Percentiles rank a stretch among this genome's conserved stretches.
phyloP scores from a whole-genome alignment of 2,113 vertebrate genomes.

The Tympanuchus pallidicinctus region DNA sequence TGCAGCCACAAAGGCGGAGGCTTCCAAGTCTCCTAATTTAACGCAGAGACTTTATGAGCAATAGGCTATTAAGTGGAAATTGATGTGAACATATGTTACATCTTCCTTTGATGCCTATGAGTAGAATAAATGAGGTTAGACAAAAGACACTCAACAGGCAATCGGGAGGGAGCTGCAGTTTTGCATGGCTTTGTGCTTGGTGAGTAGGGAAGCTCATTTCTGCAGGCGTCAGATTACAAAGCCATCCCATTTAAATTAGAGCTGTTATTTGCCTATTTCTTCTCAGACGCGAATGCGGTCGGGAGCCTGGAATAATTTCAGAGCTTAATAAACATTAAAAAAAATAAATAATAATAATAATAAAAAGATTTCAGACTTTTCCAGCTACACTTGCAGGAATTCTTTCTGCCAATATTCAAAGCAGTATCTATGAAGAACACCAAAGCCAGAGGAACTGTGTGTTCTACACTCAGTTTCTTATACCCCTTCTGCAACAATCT shows the following conservation, averaged over 20 bases:
- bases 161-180: neutral
- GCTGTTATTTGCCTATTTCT: conserved; percentile 44
- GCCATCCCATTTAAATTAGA: conserved; percentile 31
- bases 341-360: neutral
- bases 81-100: neutral
- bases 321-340: conserved; percentile 2
- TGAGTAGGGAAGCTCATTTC: neutral
- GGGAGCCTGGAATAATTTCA: conserved; percentile 54
- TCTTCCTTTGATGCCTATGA: conserved; percentile 7
- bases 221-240: conserved; percentile 36
- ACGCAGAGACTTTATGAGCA: neutral
- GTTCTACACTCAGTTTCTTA: neutral
- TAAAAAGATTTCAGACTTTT: conserved; percentile 20
- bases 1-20: neutral
- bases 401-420: conserved; percentile 9
- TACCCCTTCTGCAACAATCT: neutral
- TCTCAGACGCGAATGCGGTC: conserved; percentile 9
- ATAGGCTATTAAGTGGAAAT: neutral
- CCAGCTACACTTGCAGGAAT: neutral
- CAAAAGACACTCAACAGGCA: conserved; percentile 4
- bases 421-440: neutral
- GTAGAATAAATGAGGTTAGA: neutral
- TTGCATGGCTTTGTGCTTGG: neutral
- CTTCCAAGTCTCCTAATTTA: conserved; percentile 27
- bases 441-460: neutral